Evolutionary conservation across 2,888 invertebrate species (phyloP), one percentile per base, ranked within the genome.

Genomic region (Unio pictorum): DNA sequence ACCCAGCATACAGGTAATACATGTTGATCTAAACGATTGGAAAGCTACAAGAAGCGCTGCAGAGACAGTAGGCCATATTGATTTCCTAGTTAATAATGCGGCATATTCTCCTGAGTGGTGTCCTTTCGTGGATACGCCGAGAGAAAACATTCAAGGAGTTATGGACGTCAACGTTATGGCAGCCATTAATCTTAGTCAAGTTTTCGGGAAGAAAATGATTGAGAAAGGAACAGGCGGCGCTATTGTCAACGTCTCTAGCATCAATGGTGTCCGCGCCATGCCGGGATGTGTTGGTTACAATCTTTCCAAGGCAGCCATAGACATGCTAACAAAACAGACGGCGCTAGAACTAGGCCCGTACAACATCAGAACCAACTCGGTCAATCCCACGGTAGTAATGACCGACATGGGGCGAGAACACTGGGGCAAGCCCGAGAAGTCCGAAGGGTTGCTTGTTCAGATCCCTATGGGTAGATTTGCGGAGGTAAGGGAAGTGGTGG

Each of bases 361-460:
- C 57, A 61, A 90, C 82, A 97, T 98, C 81, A 93, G 98, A 28
- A 94, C 95, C 0, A 98, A 98, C 89, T 92, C 93, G 20, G 94
- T 98, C 0, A 96, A 97, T 90, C 98, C 98, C 0, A 98, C 98
- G 0, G 97, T 96, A 0, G 94, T 97, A 28, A 91, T 96, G 92
- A 98, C 98, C 0, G 95, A 94, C 68, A 94, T 98, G 95, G 97
- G 96, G 0, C 92, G 92, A 74, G 89, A 64, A 28, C 72, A 66
- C 8, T 98, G 97, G 97, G 92, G 94, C 11, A 94, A 95, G 83
- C 94, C 95, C 0, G 91, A 89, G 0, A 95, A 94, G 85, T 93
- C 94, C 0, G 91, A 91, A 4, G 92, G 92, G 0, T 93, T 97
- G 93, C 86, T 94, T 62, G 92, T 92, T 1, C 94, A 94, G 90